These are phyloP conservation scores for Drosophila borealis DNA, from an alignment of 2,888 invertebrate species.

Conservation along the genomic window DNA sequence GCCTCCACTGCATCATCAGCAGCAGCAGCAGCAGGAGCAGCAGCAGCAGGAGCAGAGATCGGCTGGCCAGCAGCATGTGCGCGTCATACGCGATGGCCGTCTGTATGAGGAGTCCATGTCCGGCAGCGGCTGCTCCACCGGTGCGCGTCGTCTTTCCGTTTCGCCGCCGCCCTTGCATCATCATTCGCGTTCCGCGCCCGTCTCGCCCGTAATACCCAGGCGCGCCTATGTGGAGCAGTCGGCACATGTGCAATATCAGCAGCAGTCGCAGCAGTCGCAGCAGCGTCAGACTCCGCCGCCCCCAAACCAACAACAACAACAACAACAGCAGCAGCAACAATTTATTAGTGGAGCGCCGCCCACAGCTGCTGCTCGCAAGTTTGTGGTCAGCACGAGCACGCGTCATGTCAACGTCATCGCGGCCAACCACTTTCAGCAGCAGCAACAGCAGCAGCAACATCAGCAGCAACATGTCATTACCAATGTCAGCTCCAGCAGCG, in stretches of 20 bases:
- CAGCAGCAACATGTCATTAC: constrained; percentile 57
- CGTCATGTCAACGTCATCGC: constrained; percentile 84
- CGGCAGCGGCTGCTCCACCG: constrained; percentile 29
- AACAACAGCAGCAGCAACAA: constrained; percentile 50
- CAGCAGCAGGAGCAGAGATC: constrained; percentile 11
- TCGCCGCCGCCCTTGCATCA: constrained; percentile 80
- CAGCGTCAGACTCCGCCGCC: constrained; percentile 44
- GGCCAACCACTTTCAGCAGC: constrained; percentile 67
- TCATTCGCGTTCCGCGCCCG: constrained; percentile 78
- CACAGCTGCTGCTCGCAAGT: constrained; percentile 80
- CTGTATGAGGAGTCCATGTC: constrained; percentile 81
- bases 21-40: constrained; percentile 41
- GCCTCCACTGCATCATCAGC: constrained; percentile 39
- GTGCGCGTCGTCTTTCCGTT: constrained; percentile 69
- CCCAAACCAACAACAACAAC: constrained; percentile 38
- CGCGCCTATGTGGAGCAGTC: constrained; percentile 65
- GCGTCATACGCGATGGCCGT: constrained; percentile 85
- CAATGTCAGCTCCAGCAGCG: constrained; percentile 63
- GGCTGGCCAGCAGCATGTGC: constrained; percentile 81
- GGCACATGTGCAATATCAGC: constrained; percentile 69
- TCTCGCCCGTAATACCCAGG: constrained; percentile 72
- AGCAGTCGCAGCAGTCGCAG: constrained; percentile 38
- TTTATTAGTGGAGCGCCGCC: constrained; percentile 55
- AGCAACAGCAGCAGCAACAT: constrained; percentile 59
- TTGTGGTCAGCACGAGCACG: constrained; percentile 78